Base-by-base conservation (phyloP, 1,140 invertebrate species). In the Drosophila virilis region DNA sequence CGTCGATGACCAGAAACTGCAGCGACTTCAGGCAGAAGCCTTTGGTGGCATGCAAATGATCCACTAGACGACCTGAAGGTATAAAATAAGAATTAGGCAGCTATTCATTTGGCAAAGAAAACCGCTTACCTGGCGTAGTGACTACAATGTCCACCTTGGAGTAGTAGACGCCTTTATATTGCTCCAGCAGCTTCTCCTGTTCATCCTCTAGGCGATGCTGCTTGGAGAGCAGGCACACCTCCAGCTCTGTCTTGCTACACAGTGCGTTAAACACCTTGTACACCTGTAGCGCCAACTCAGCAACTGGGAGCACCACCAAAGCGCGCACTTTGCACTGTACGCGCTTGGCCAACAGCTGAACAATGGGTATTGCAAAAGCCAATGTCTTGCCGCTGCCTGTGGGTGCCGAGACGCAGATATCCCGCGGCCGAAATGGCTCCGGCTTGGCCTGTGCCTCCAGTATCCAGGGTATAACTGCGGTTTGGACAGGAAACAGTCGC, bases 361-460 rank as follows among this genome's bases (percentile, higher is more conserved):
- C 93, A 52, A 99, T 96, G 10, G 98, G 98, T 61, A 99, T 93
- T 67, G 97, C 97, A 94, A 97, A 99, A 6, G 98, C 96, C 52
- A 99, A 93, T 1, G 98, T 99, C 94, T 99, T 99, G 8, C 98
- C 98, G 94, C 98, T 99, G 9, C 98, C 99, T 12, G 99, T 99
- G 17, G 98, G 98, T 45, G 98, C 98, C 22, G 98, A 98, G 40
- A 99, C 96, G 93, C 98, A 99, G n/a, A 99, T 94, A 92, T 99
- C 98, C 75, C 95, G 94, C 0, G 96, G 96, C 92, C 96, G 95
- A 73, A 95, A 94, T 1, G 93, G 92, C 66, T 92, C 81, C 42
- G 95, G 94, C 65, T 94, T 93, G 43, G 93, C 92, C 62, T 95
- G 93, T 68, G 94, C 94, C 70, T 95, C 92, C 7, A 98, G 82